These are phyloP conservation scores for Labeo rohita DNA, from an alignment of 2,113 vertebrate species.

Conservation along the genomic window DNA sequence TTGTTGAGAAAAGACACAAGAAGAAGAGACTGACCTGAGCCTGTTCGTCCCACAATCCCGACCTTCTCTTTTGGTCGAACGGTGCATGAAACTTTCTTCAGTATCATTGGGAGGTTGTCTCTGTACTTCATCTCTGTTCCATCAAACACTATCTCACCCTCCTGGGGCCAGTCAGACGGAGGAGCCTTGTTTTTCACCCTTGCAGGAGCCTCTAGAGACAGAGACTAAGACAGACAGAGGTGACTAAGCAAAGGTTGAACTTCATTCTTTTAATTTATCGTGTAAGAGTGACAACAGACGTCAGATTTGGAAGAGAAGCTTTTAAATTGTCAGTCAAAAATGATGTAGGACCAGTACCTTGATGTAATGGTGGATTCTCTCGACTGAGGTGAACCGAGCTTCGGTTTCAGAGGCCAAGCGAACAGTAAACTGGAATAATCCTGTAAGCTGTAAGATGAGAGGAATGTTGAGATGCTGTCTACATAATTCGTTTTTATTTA, in stretches of 20 bases:
- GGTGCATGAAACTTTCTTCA: conserved; percentile 90
- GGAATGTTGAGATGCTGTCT: not conserved
- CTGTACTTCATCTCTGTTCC: conserved; percentile 89
- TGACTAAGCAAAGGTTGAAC: not conserved
- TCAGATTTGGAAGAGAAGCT: not conserved
- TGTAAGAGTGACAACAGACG: not conserved
- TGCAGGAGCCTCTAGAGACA: conserved; percentile 91
- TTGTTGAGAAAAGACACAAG: not conserved
- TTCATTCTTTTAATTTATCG: not conserved
- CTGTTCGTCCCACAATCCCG: conserved; percentile 91
- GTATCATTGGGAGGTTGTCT: conserved; percentile 88
- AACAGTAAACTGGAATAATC: conserved; percentile 94
- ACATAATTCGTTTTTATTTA: too few relatives aligned
- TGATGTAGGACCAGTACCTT: conserved; percentile 74
- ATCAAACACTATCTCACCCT: conserved; percentile 88
- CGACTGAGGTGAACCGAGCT: conserved; percentile 93
- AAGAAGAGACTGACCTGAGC: conserved; percentile 80
- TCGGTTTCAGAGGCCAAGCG: conserved; percentile 92
- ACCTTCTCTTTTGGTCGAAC: conserved; percentile 92
- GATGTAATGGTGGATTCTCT: conserved; percentile 91
- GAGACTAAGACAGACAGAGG: conserved; percentile 73
- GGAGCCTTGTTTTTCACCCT: conserved; percentile 87
- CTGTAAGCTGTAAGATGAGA: conserved; percentile 80
- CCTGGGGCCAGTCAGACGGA: conserved; percentile 86
- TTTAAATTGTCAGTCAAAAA: not conserved